Evolutionary conservation across 2,797 vertebrate species (phyloP).

Genomic region (Petrocephalus schoutedeni): DNA sequence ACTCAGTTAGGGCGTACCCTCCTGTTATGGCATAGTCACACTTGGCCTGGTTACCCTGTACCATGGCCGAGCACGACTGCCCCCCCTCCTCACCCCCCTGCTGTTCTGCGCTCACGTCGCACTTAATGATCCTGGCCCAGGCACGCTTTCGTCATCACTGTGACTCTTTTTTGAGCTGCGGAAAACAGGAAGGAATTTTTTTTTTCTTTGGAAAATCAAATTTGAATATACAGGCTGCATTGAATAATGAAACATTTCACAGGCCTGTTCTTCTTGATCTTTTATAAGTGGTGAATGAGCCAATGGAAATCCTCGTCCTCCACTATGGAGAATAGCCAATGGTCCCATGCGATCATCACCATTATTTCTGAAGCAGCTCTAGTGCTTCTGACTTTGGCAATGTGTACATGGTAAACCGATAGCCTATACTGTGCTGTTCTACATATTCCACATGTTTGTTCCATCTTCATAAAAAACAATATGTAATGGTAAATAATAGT

Average conservation of each 20-base stretch:
- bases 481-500: no score
- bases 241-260: background rate
- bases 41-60: background rate
- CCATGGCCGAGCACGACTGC: background rate
- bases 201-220: background rate
- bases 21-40: slow-evolving; percentile 40
- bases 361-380: background rate
- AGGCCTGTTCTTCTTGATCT: background rate
- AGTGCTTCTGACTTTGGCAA: background rate
- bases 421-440: background rate
- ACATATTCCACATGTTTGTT: background rate
- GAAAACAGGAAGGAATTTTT: background rate
- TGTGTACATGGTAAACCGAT: background rate
- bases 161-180: background rate
- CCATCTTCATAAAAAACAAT: no score
- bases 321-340: background rate
- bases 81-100: background rate
- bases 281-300: background rate
- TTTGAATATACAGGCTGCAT: background rate
- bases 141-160: background rate
- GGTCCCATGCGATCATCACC: background rate
- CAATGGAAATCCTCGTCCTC: background rate
- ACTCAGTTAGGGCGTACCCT: slow-evolving; percentile 52
- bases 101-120: background rate
- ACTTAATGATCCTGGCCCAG: background rate